Base-by-base conservation (phyloP, 2,888 invertebrate genomes). In the Aproaerema taeniolella region DNA sequence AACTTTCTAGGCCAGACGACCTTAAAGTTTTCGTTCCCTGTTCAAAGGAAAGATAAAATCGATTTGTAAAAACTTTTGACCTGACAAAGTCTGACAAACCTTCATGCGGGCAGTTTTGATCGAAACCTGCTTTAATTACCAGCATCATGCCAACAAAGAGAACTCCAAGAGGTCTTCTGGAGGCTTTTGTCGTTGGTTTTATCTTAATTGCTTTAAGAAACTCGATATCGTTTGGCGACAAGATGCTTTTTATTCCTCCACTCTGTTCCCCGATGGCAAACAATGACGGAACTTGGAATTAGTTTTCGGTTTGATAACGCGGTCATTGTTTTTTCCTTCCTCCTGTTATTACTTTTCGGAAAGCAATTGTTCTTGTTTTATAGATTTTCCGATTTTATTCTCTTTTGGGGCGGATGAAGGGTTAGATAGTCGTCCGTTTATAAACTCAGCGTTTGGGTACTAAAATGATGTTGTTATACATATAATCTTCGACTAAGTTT, bases 161-260 rank as follows among this genome's bases (percentile, higher is more conserved):
- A 53, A 52, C 45, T 54, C 55, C 49, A 47, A 58, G 57, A 26
- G 50, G 57, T 61, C 51, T 69, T 67, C 63, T 65, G 58, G 59
- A 61, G 67, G 67, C 73, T 65, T 77, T 80, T 78, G 79, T 76
- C 73, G 61, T 65, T 68, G 69, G 74, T 74, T 79, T 82, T 81
- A 82, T 81, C 82, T 80, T 82, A 83, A 85, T 82, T 80, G 79
- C 80, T 82, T 79, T 67, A 73, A 76, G 82, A 80, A 83, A 81
- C 78, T 82, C 78, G 73, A 80, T 82, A 80, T 78, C 81, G 77
- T 75, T n/a, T 67, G 71, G 71, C 73, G 77, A 82, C 80, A 81
- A 76, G 77, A 77, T 78, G 78, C 73, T 81, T 81, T 81, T 82
- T 80, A 79, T 79, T 70, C 72, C 64, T 67, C 51, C 61, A 60